Base-by-base conservation (phyloP, 2,113 vertebrate species). In the Xenopus borealis region DNA sequence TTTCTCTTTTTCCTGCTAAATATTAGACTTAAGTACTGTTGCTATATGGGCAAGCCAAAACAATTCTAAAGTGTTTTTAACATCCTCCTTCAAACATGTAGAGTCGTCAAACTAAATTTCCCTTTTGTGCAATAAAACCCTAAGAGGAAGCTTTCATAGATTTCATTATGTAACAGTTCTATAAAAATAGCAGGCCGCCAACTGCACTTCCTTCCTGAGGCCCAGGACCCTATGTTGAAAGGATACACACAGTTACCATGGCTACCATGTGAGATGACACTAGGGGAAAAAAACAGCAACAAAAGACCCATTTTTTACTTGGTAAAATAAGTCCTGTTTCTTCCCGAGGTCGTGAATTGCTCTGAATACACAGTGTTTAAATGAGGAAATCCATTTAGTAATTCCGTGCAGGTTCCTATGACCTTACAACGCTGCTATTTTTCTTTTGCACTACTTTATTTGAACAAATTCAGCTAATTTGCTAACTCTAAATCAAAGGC, bases 51-150 rank as follows among this genome's bases (percentile, higher is more conserved):
- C 0, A 79, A 75, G 81, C 74, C 83, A 82, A 80, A 85, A 83
- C 77, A 86, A 86, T 84, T 86, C 86, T 82, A 81, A 66, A 89
- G 85, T 88, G 89, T 92, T 91, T 90, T 16, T 12, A 50, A 89
- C 87, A 78, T 91, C 89, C 84, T 89, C 83, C 83, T 82, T 86
- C 83, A 86, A 87, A 89, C 86, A 84, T 86, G 85, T 86, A 91
- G 82, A 94, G 86, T 88, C 89, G 91, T 94, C 87, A 89, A 90
- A 89, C 90, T 91, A 92, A 93, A 94, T 93, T 95, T 94, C 93
- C 92, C 92, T 84, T 87, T 87, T 82, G 84, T 88, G 87, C 87
- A 85, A 92, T 91, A 89, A 94, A 94, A 91, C 89, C 80, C 89
- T 83, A 72, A 91, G 88, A 90, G 88, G 91, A 93, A 93, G 87